Base-by-base conservation (phyloP, 1,140 invertebrate genomes). In the Sinella curviseta region DNA sequence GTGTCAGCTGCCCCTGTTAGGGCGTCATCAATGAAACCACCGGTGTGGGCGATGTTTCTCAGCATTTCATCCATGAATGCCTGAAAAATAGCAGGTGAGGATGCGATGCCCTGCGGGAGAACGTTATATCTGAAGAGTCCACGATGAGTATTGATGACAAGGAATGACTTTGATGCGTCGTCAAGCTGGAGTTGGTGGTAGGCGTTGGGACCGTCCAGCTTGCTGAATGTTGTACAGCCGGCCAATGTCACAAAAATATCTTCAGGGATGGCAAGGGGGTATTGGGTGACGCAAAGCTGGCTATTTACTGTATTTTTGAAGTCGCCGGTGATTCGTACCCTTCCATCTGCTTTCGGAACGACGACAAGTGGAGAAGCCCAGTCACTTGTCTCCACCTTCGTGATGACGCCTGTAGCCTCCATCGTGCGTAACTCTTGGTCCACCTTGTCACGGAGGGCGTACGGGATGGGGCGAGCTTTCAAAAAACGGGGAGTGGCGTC, bases 1-100 rank as follows among this genome's bases (percentile, higher is more conserved):
- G 81, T 80, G 28, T 65, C 80, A 20, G 28, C 39, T n/a, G 84
- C 86, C 14, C 81, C 82, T 14, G 85, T 77, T 17, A 86, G 80
- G 31, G 87, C 85, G 78, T 88, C 87, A 80, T 88, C 87, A 0
- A 86, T 78, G 84, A 83, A 85, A 30, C 77, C 74, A 26, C 83
- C 54, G 30, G 79, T 78, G 12, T 73, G 75, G 70, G 60, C 81
- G 75, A 83, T n/a, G n/a, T n/a, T n/a, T n/a, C n/a, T n/a, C n/a
- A n/a, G n/a, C n/a, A n/a, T n/a, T n/a, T n/a, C n/a, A 76, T 87
- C 85, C 77, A 89, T 88, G 3, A 84, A 84, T 31, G 82, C 80
- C 78, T 87, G 86, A 80, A 87, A 89, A 35, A 88, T 88, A 30
- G 85, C 87, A 12, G 74, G 79, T 24, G 81, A 77, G 30, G 79